Evolutionary conservation across 2,113 vertebrate genomes (phyloP).

Genomic region (Ciconia stormi): DNA sequence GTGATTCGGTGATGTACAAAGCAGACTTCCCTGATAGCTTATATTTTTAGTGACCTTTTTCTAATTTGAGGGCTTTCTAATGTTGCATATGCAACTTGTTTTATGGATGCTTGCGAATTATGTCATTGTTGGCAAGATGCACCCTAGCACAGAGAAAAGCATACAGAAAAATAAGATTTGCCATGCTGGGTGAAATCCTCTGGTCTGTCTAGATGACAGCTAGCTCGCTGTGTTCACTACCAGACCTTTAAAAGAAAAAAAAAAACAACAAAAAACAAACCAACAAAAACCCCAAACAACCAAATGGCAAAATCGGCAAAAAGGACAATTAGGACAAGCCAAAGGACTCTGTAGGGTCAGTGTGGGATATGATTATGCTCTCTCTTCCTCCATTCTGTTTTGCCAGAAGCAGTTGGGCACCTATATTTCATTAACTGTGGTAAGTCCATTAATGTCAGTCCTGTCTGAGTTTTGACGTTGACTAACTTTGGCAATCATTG

Average conservation of each 20-base stretch:
- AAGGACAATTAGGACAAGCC: too few species aligned
- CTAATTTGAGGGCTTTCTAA: neutral
- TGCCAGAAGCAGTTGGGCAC: neutral
- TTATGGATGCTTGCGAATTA: neutral
- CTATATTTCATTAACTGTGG: neutral
- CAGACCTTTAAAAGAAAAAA: neutral
- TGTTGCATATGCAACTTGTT: neutral
- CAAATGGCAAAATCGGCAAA: neutral
- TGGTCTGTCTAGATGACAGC: neutral
- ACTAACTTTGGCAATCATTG: neutral
- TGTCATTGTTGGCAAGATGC: neutral
- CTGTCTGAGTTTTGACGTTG: neutral
- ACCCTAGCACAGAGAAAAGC: neutral
- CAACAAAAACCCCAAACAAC: neutral
- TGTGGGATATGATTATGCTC: neutral
- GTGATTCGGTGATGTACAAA: neutral
- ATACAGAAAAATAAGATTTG: neutral
- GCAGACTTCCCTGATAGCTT: neutral
- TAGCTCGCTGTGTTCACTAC: neutral
- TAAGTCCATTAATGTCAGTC: neutral
- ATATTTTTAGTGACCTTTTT: neutral
- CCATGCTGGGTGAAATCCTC: neutral
- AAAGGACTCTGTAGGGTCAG: neutral
- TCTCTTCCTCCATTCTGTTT: neutral
- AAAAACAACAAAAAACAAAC: neutral